Evolutionary conservation across 1,140 invertebrate species (phyloP).

Genomic region (Drosophila kepulauana): DNA sequence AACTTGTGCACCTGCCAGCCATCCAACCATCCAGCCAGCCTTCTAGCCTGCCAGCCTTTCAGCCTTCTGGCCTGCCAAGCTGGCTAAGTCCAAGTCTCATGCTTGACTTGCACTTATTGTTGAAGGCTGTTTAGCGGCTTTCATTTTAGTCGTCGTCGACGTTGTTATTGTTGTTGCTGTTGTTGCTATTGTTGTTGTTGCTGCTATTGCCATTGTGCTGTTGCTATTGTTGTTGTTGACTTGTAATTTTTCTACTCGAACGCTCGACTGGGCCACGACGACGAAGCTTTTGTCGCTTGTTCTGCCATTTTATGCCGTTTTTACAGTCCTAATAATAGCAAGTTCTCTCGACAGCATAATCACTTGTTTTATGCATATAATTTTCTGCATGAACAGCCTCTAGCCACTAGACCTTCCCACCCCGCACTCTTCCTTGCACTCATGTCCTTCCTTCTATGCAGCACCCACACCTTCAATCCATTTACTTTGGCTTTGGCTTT

Average conservation of each 20-base stretch:
- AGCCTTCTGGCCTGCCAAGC: slow-evolving; percentile 4
- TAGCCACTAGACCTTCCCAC: slow-evolving; percentile 10
- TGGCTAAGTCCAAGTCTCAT: slow-evolving; percentile 40
- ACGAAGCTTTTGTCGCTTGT: slow-evolving; percentile 52
- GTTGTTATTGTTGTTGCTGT: slow-evolving; percentile 1
- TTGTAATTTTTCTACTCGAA: slow-evolving; percentile 52
- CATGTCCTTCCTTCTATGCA: slow-evolving; percentile 7
- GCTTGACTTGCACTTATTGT: slow-evolving; percentile 49
- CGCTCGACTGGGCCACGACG: slow-evolving; percentile 43
- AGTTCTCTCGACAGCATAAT: slow-evolving; percentile 77
- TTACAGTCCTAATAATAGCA: slow-evolving; percentile 63
- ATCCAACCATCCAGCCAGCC: slow-evolving; percentile 1
- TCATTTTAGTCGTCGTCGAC: slow-evolving; percentile 12
- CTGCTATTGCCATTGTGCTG: slow-evolving; percentile 1
- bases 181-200: slow-evolving; percentile 4
- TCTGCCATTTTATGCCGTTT: slow-evolving; percentile 52
- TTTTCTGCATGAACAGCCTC: slow-evolving; percentile 79
- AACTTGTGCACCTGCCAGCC: slow-evolving; percentile 43
- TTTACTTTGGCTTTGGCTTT: not conserved
- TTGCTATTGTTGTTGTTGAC: slow-evolving; percentile 31
- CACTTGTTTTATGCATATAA: slow-evolving; percentile 82
- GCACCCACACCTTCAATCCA: slow-evolving; percentile 5
- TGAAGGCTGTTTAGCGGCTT: slow-evolving; percentile 49
- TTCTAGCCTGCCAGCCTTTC: not conserved
- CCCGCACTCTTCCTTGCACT: not conserved